These are phyloP conservation scores for Carapus acus DNA, from an alignment of 2,797 vertebrate species.

Conservation along the genomic window DNA sequence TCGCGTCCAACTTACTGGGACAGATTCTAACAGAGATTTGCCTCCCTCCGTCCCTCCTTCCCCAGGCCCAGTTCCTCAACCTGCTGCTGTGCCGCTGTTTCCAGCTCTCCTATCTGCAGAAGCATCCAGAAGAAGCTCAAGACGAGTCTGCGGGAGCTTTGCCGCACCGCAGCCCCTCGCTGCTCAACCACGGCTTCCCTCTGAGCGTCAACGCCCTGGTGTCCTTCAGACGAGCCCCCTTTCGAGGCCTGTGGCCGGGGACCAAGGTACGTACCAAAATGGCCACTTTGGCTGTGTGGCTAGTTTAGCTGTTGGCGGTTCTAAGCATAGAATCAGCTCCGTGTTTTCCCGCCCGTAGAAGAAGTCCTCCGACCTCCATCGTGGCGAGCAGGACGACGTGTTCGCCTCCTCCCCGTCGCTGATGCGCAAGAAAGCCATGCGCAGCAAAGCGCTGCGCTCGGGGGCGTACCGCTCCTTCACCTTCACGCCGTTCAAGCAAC, in stretches of 20 bases:
- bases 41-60: background rate
- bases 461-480: slow-evolving; percentile 92
- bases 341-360: slow-evolving; percentile 29
- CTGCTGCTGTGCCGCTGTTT: slow-evolving; percentile 92
- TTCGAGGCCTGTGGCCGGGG: slow-evolving; percentile 63
- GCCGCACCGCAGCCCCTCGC: slow-evolving; percentile 62
- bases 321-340: no score
- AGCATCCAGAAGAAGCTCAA: slow-evolving; percentile 80
- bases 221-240: slow-evolving; percentile 85
- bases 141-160: slow-evolving; percentile 28
- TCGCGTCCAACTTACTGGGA: no score
- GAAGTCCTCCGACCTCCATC: slow-evolving; percentile 33
- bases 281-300: no score
- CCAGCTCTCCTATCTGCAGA: slow-evolving; percentile 83
- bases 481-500: slow-evolving; percentile 77
- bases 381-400: slow-evolving; percentile 67
- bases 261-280: slow-evolving; percentile 65
- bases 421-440: slow-evolving; percentile 89
- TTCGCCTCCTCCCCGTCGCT: slow-evolving; percentile 79
- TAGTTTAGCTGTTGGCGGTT: no score
- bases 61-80: slow-evolving; percentile 85
- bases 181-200: slow-evolving; percentile 84
- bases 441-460: slow-evolving; percentile 84
- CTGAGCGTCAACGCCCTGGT: slow-evolving; percentile 89
- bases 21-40: no score